Conservation (phyloP, 2,797 vertebrate genomes). For the Setipinna tenuifilis region DNA sequence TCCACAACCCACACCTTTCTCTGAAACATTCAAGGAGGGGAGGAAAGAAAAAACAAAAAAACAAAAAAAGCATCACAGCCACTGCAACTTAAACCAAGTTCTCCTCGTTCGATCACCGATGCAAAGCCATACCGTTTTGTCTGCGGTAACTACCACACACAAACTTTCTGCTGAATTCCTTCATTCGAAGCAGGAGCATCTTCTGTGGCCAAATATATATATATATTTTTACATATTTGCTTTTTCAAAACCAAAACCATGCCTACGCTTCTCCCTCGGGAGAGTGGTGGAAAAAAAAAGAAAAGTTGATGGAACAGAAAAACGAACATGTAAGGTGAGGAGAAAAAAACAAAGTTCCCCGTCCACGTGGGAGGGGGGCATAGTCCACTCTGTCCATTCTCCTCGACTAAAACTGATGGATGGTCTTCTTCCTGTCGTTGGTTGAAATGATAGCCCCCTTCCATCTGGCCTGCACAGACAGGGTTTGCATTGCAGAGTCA, state of each 20-base stretch:
- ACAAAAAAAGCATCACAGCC: conserved; percentile 16
- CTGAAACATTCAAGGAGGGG: neutral
- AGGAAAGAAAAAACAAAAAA: neutral
- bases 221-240: neutral
- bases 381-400: neutral
- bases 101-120: neutral
- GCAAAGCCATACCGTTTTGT: neutral
- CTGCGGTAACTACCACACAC: neutral
- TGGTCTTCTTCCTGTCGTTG: neutral
- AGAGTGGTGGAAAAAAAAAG: neutral
- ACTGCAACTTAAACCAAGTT: neutral
- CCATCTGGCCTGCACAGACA: neutral
- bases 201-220: conserved; percentile 1
- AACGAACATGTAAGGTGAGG: neutral
- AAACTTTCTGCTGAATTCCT: neutral
- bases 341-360: neutral
- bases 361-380: neutral
- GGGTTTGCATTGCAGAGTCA: neutral
- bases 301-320: conserved; percentile 16
- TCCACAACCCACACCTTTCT: conserved; percentile 1
- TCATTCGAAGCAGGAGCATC: neutral
- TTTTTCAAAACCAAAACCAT: conserved; percentile 21
- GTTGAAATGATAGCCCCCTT: neutral
- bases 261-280: neutral
- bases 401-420: neutral